Percentiles rank a stretch among this genome's conserved stretches.
Evolutionary conservation across 1,140 invertebrate species (phyloP).

Genomic region (Anoplophora glabripennis): DNA sequence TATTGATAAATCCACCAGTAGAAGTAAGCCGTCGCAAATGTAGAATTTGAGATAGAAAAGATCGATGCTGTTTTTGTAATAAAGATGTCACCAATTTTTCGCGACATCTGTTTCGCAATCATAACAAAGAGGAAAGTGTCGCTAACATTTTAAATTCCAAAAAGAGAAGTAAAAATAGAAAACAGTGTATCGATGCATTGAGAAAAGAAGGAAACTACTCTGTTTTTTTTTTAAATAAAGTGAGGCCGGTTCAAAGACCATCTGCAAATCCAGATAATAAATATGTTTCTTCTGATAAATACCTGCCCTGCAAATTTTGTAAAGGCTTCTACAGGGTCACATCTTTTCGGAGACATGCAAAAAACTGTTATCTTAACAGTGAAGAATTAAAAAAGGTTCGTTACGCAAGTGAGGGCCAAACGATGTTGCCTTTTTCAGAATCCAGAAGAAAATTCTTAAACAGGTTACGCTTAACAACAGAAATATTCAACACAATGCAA

Average conservation of each 20-base stretch:
- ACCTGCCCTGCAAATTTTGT: slow-evolving; percentile 14
- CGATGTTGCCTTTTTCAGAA: slow-evolving; percentile 7
- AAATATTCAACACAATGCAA: slow-evolving; percentile 20
- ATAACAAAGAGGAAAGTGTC: slow-evolving; percentile 14
- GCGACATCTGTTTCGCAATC: slow-evolving; percentile 16
- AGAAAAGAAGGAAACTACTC: slow-evolving; percentile 21
- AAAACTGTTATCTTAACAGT: not conserved
- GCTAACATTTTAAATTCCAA: slow-evolving; percentile 8
- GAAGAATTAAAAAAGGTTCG: not conserved
- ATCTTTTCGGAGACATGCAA: slow-evolving; percentile 6
- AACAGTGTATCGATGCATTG: slow-evolving; percentile 10
- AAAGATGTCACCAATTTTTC: slow-evolving; percentile 21
- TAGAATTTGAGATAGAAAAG: slow-evolving; percentile 19
- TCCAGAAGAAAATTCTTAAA: slow-evolving; percentile 17
- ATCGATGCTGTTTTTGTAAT: slow-evolving; percentile 18
- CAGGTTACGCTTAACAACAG: slow-evolving; percentile 14
- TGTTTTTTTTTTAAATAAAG: slow-evolving; percentile 11
- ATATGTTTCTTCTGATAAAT: slow-evolving; percentile 1
- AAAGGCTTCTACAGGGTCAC: slow-evolving; percentile 8
- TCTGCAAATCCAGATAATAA: not conserved
- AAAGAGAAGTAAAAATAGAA: slow-evolving; percentile 15
- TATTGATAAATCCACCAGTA: no score
- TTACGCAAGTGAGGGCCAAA: slow-evolving; percentile 21
- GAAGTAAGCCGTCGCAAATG: slow-evolving; percentile 4
- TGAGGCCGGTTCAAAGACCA: slow-evolving; percentile 19